These are phyloP conservation scores for Trichoplax adhaerens DNA, from an alignment of 37 sponge, comb jelly and placozoan species.

Conservation along the genomic window DNA sequence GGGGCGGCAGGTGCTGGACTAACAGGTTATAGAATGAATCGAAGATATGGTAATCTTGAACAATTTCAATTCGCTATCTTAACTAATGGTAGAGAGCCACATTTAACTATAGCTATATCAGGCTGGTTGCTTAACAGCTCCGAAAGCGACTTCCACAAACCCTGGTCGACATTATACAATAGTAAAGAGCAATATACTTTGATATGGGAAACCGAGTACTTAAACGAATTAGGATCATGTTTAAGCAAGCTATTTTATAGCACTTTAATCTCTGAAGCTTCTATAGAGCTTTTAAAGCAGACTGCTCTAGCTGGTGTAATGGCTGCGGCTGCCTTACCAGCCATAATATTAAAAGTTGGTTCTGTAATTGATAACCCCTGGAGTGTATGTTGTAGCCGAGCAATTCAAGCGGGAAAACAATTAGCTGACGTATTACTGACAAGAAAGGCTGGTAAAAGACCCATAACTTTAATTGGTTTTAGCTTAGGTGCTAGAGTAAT, in stretches of 20 bases:
- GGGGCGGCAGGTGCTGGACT: conserved; percentile 14
- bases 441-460: conserved; percentile 6
- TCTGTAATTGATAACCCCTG: conserved; percentile 21
- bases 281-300: conserved; percentile 7
- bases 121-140: not conserved
- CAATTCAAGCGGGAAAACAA: conserved; percentile 4
- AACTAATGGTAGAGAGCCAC: not conserved
- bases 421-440: conserved; percentile 7
- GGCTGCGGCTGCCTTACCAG: conserved; percentile 17
- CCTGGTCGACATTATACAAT: not conserved
- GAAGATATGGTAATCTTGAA: conserved; percentile 1
- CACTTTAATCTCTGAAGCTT: conserved; percentile 2
- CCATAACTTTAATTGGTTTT: conserved; percentile 16
- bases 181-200: conserved; percentile 9
- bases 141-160: not conserved
- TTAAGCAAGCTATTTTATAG: not conserved
- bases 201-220: conserved; percentile 4
- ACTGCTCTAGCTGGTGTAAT: conserved; percentile 7
- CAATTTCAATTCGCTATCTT: conserved; percentile 10
- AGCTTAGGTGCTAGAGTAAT: conserved; percentile 21
- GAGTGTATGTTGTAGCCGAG: conserved; percentile 13
- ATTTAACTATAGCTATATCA: conserved; percentile 4
- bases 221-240: not conserved
- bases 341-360: not conserved
- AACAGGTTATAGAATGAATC: conserved; percentile 14